Conservation (phyloP, 1,140 invertebrate species). For the Listronotus bonariensis region DNA sequence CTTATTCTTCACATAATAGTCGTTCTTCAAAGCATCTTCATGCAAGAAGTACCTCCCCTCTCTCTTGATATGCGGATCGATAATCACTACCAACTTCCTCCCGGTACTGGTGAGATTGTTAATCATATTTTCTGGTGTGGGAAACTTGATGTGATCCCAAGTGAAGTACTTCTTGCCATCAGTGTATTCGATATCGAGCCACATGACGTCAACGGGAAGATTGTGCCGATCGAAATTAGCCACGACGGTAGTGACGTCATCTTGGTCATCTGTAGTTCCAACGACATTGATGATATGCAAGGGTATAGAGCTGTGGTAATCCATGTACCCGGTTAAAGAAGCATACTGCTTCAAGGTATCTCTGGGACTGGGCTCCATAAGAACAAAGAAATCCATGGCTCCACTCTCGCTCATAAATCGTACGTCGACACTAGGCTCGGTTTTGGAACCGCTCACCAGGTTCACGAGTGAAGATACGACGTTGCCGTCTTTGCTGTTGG, state of each 20-base stretch:
- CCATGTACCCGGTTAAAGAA: constrained; percentile 80
- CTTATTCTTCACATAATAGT: constrained; percentile 88
- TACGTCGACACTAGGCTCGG: constrained; percentile 65
- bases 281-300: constrained; percentile 95
- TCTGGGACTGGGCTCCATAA: constrained; percentile 84
- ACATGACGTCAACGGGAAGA: constrained; percentile 94
- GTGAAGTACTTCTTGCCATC: constrained; percentile 98
- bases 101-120: constrained; percentile 88
- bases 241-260: constrained; percentile 85
- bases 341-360: constrained; percentile 91
- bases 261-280: constrained; percentile 99
- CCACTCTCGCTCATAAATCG: constrained; percentile 95
- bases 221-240: constrained; percentile 87
- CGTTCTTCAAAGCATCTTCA: constrained; percentile 80
- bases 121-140: constrained; percentile 87
- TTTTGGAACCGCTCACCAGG: constrained; percentile 68
- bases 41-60: constrained; percentile 88
- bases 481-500: constrained; percentile 73
- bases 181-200: constrained; percentile 99
- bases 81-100: constrained; percentile 92
- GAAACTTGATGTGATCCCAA: constrained; percentile 92
- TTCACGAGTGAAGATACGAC: constrained; percentile 84
- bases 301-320: constrained; percentile 87
- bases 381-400: constrained; percentile 89
- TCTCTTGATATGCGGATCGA: constrained; percentile 98